phyloP scores from a whole-genome alignment of 2,113 vertebrate species.

The Pseudopodoces humilis region DNA sequence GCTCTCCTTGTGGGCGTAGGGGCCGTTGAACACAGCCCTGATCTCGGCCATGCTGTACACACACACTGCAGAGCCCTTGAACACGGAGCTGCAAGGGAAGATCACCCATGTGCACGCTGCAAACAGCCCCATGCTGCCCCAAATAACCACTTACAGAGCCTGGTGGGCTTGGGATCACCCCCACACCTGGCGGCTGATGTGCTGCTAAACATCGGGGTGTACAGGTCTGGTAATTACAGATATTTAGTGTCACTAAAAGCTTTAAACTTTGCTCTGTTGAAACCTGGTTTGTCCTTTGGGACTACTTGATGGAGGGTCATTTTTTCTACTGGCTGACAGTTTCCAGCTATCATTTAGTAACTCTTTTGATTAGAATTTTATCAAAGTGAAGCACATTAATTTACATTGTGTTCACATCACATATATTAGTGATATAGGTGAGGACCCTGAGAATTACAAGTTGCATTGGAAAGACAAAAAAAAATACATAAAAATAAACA shows the following conservation, averaged over 20 bases:
- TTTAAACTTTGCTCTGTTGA: background rate
- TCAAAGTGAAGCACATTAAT: background rate
- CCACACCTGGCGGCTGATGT: fast-evolving
- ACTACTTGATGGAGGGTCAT: fast-evolving
- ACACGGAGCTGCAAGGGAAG: slow-evolving; percentile 84
- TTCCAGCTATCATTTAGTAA: background rate
- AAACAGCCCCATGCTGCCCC: too few relatives aligned
- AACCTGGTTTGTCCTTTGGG: background rate
- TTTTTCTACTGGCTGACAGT: background rate
- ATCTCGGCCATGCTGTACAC: slow-evolving; percentile 96
- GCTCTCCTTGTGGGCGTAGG: slow-evolving; percentile 96
- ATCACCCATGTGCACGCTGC: fast-evolving
- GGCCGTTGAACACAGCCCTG: slow-evolving; percentile 92
- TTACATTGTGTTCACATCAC: background rate
- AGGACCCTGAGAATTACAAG: background rate
- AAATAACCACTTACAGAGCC: too few relatives aligned
- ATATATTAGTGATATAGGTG: background rate
- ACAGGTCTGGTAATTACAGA: background rate
- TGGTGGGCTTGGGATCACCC: background rate
- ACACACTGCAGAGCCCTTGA: slow-evolving; percentile 97
- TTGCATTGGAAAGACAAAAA: background rate
- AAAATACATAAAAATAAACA: background rate
- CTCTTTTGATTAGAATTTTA: background rate
- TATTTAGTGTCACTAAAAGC: background rate
- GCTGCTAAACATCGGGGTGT: background rate